Evolutionary conservation across 2,797 vertebrate genomes (phyloP), one percentile per base, ranked within the genome.

Genomic region (Vultur gryphus): DNA sequence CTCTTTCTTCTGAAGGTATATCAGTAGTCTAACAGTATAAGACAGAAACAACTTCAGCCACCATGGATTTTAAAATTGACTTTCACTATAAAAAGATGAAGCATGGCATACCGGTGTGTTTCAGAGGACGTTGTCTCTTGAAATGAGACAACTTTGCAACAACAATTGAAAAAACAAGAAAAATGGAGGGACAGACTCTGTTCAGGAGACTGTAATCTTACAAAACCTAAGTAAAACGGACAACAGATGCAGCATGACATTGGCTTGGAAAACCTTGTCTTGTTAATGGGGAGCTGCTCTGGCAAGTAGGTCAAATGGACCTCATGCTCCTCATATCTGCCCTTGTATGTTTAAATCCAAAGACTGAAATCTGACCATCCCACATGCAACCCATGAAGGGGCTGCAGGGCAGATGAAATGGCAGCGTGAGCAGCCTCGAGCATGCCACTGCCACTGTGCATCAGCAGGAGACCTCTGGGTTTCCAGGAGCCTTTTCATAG

Each of bases 401-500:
- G n/a, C 16, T 46, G 18, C 52, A 85, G n/a, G 2, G 1, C 24
- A 75, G 43, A 16, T 29, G 35, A 70, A 77, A 70, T 1, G 1
- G 7, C 52, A 37, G 11, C 9, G 23, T 0, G 4, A 66, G 23
- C 16, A 72, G 9, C 31, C 31, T 59, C 0, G 1, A 59, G 25
- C 18, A 61, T 1, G 0, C 5, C 1, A 1, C 35, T 58, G 28
- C 46, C 35, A 26, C 25, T 55, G 15, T 35, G 26, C 25, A 57
- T 44, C 23, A 59, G 4, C 21, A 46, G 51, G 46, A 37, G 24
- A 62, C 16, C 16, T 67, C 43, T 44, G 7, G 17, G 13, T 37
- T 44, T 37, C 35, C n/a, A 23, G 44, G 18, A 82, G 9, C 21
- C 10, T 16, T 87, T 75, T 44, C 23, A 8, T 37, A 18, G 3